Base-by-base conservation (phyloP, 2,888 invertebrate species). In the Helobdella robusta region DNA sequence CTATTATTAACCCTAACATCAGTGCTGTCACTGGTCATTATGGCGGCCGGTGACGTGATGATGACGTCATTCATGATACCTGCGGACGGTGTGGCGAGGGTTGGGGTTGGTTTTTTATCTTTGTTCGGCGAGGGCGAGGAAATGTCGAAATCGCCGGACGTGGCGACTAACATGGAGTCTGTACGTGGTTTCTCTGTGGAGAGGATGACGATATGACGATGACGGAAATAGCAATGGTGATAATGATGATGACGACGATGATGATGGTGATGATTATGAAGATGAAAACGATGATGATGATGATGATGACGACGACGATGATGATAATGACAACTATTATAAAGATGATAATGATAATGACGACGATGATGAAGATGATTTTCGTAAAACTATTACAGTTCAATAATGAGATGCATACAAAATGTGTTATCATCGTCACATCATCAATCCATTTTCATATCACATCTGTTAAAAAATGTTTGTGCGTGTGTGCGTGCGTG, bases 231-330 rank as follows among this genome's bases (percentile, higher is more conserved):
- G 20, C 23, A 23, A 46, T 32, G 23, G 30, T 44, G 2, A 60
- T 36, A 34, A 36, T 35, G 35, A 65, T 52, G 30, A 66, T 28
- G 46, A 66, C 58, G 50, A 66, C 30, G 18, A 58, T 40, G 40
- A 40, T 40, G 40, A 40, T 40, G 18, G 18, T 40, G 40, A 40
- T 40, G 40, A 40, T 40, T 40, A 40, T 40, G 18, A 18, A 15
- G 11, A 8, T 40, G 8, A 20, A 4, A 2, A 4, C 23, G 48
- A 46, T 46, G 48, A 46, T 4, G 48, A 4, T 46, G 8, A 46
- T 46, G 48, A 46, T 46, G 48, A 8, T 46, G 48, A 46, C 23
- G 48, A 46, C 23, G 11, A 48, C 15, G 8, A 40, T 40, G 8
- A 40, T 40, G 8, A 40, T 40, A 15, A 40, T 40, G 11, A 40